Evolutionary conservation across 2,888 invertebrate species (phyloP).

Genomic region (Resseliella maxima): DNA sequence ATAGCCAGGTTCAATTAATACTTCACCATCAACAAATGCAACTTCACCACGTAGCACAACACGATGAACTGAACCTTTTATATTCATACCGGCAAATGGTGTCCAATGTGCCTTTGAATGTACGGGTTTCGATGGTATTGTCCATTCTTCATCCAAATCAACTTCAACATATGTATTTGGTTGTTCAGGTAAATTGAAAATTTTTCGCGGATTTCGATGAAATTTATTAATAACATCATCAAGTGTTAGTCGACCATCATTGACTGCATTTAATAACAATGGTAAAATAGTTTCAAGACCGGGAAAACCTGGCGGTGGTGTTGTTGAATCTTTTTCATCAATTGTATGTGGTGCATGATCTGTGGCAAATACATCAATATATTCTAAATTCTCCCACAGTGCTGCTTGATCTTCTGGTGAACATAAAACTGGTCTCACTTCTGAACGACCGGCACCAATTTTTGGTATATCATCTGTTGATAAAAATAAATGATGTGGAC

Average conservation of each 20-base stretch:
- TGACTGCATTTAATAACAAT: constrained; percentile 91
- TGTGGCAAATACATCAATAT: constrained; percentile 98
- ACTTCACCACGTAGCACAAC: constrained; percentile 96
- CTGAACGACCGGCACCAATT: constrained; percentile 77
- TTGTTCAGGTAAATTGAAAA: constrained; percentile 97
- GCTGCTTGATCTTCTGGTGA: constrained; percentile 92
- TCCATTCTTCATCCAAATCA: constrained; percentile 93
- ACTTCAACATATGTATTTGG: constrained; percentile 97
- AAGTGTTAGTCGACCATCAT: constrained; percentile 86
- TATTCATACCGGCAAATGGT: constrained; percentile 90
- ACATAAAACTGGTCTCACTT: constrained; percentile 89
- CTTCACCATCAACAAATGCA: constrained; percentile 94
- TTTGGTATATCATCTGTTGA: constrained; percentile 80
- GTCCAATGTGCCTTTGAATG: constrained; percentile 97
- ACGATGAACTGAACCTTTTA: constrained; percentile 89
- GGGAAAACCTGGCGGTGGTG: constrained; percentile 94
- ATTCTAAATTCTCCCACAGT: constrained; percentile 96
- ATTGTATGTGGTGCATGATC: constrained; percentile 98
- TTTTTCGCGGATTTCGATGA: constrained; percentile 91
- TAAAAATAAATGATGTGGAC: constrained; percentile 97
- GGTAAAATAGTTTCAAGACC: constrained; percentile 99
- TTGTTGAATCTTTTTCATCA: constrained; percentile 85
- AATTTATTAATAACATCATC: constrained; percentile 93
- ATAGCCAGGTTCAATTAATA: constrained; percentile 86
- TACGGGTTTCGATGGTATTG: constrained; percentile 81